Evolutionary conservation across 2,113 vertebrate genomes (phyloP).

Genomic region (Pholis gunnellus): DNA sequence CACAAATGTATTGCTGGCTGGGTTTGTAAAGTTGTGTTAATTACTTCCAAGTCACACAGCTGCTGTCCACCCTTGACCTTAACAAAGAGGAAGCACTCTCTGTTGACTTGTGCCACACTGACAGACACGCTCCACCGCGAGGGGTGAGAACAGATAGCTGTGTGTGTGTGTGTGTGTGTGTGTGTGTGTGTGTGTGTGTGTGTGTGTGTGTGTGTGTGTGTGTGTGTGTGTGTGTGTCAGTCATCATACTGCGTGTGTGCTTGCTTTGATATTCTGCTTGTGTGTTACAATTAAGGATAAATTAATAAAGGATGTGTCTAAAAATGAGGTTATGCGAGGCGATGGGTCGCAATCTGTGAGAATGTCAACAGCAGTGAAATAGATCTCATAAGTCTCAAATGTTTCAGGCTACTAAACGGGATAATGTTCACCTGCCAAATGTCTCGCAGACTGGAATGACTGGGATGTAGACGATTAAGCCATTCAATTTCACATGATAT

Average conservation of each 20-base stretch:
- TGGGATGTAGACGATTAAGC: constrained; percentile 69
- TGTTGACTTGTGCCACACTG: constrained; percentile 40
- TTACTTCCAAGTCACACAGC: constrained; percentile 59
- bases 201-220: constrained; percentile 23
- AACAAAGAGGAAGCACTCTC: constrained; percentile 58
- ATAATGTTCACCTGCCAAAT: constrained; percentile 69
- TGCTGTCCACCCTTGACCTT: constrained; percentile 67
- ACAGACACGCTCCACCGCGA: constrained; percentile 33
- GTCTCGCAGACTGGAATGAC: constrained; percentile 62
- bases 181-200: constrained; percentile 23
- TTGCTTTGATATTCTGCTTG: constrained; percentile 24
- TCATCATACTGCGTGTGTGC: constrained; percentile 7
- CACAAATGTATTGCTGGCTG: not conserved
- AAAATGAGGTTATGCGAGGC: constrained; percentile 54
- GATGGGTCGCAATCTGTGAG: constrained; percentile 40
- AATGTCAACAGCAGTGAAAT: constrained; percentile 72
- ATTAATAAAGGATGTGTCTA: constrained; percentile 29
- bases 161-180: constrained; percentile 23
- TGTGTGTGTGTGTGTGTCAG: constrained; percentile 24
- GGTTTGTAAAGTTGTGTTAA: constrained; percentile 54
- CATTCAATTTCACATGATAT: constrained; percentile 67
- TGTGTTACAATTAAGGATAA: constrained; percentile 16
- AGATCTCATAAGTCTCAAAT: constrained; percentile 70
- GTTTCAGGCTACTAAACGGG: constrained; percentile 65
- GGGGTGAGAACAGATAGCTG: not conserved